phyloP scores from a whole-genome alignment of 2,113 vertebrate genomes.

The Archilochus colubris region DNA sequence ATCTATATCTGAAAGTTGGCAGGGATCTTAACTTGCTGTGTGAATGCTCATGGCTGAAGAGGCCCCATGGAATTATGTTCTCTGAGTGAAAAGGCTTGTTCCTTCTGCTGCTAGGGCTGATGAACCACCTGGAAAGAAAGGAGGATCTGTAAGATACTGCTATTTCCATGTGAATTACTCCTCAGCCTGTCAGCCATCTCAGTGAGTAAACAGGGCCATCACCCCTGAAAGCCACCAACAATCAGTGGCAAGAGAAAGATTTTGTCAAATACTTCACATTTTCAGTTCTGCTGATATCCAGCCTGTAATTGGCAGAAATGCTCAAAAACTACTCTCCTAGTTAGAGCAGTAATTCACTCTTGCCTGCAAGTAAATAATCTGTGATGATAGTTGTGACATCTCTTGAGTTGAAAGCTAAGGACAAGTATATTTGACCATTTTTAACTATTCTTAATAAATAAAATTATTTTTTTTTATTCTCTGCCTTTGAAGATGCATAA shows the following conservation, averaged over 20 bases:
- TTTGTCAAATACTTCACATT: background rate
- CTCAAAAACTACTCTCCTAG: background rate
- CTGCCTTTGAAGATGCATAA: background rate
- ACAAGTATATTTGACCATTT: background rate
- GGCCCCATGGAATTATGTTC: background rate
- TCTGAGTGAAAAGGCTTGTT: background rate
- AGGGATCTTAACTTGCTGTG: background rate
- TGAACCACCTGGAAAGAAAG: background rate
- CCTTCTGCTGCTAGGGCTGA: background rate
- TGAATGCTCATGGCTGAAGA: background rate
- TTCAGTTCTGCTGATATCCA: background rate
- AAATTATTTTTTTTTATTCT: background rate
- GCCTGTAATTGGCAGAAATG: background rate
- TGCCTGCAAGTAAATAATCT: background rate
- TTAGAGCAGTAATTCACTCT: background rate
- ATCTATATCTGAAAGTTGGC: background rate
- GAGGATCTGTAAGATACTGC: background rate
- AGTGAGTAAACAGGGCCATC: background rate
- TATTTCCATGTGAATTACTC: background rate
- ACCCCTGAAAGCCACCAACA: background rate
- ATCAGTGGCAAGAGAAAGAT: background rate
- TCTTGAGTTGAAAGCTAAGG: background rate
- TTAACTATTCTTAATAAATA: background rate
- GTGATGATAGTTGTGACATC: background rate
- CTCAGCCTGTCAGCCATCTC: background rate